These are phyloP conservation scores for Synergus itoensis DNA, from an alignment of 2,888 invertebrate species.

Conservation along the genomic window DNA sequence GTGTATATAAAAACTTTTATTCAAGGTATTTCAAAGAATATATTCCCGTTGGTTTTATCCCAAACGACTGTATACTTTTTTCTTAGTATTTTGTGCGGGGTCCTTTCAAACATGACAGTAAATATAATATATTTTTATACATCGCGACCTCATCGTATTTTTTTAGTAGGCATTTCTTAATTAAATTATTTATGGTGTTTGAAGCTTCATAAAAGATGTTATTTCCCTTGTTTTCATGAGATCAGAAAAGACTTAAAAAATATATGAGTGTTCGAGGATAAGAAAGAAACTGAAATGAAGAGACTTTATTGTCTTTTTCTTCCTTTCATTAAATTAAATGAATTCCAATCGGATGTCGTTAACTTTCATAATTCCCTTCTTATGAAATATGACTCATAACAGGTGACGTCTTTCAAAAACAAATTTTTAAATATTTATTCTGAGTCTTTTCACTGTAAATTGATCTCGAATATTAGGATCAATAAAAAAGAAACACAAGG, in stretches of 20 bases:
- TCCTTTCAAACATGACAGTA: neutral
- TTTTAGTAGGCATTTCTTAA: neutral
- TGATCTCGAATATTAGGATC: neutral
- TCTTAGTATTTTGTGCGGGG: no score
- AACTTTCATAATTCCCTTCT: neutral
- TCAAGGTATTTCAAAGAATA: no score
- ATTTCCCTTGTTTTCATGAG: neutral
- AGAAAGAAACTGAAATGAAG: neutral
- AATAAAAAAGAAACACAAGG: neutral
- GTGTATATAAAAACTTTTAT: no score
- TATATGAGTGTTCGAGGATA: neutral
- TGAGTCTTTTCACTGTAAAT: neutral
- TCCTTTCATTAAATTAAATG: constrained; percentile 2
- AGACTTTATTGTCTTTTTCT: neutral
- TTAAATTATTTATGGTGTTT: neutral
- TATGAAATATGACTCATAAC: neutral
- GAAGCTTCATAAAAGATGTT: neutral
- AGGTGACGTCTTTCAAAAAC: neutral
- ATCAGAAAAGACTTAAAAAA: constrained; percentile 9
- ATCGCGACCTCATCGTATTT: neutral
- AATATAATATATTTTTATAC: neutral
- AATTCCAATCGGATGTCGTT: constrained; percentile 19
- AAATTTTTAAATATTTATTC: neutral
- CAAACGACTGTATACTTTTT: no score
- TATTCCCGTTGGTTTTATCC: no score